Conservation (phyloP, 2,888 invertebrate species). For the Thecophora atra region DNA sequence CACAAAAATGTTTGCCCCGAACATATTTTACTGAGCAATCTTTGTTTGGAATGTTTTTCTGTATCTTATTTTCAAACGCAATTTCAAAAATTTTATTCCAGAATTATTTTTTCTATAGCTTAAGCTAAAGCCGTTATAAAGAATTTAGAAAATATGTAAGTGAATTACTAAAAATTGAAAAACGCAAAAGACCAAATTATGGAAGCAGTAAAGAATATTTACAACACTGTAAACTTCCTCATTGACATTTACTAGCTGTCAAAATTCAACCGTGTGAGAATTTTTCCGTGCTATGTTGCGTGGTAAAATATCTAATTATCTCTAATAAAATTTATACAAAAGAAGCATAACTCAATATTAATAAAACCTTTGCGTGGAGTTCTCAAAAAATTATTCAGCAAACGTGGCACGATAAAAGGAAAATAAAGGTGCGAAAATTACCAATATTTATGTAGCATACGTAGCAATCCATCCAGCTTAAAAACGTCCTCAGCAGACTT, state of each 20-base stretch:
- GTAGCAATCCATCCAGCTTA: neutral
- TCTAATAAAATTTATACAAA: neutral
- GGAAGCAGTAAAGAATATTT: too few species aligned
- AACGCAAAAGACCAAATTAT: too few species aligned
- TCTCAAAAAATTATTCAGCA: neutral
- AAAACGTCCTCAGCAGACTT: neutral
- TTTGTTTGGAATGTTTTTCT: too few species aligned
- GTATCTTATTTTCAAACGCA: too few species aligned
- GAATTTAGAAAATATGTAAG: too few species aligned
- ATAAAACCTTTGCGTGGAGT: neutral
- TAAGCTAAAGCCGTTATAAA: too few species aligned
- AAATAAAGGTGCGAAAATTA: neutral
- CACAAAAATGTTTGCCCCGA: too few species aligned
- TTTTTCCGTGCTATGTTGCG: neutral
- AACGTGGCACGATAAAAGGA: neutral
- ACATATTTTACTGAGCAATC: too few species aligned
- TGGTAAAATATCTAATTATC: slow-evolving; percentile 10
- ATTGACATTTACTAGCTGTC: neutral
- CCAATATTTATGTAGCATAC: neutral
- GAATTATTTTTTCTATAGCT: neutral
- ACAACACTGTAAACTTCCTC: too few species aligned
- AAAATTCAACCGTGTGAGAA: slow-evolving; percentile 1
- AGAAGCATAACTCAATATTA: neutral
- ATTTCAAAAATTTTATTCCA: too few species aligned
- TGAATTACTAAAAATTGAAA: too few species aligned